These are phyloP conservation scores for Pegoplata infirma DNA, from an alignment of 2,888 invertebrate genomes.

Conservation along the genomic window DNA sequence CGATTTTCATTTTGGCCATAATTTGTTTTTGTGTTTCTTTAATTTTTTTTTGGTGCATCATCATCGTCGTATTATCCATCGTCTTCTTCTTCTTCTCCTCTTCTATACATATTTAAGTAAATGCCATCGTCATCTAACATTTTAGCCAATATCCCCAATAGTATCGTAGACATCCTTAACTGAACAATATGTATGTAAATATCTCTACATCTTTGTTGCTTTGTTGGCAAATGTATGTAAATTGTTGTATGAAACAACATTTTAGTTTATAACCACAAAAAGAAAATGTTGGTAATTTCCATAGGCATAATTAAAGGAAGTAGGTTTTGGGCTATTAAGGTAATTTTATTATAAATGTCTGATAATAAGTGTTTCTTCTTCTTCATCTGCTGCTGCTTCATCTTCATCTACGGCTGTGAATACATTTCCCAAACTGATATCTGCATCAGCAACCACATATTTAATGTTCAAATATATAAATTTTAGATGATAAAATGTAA, in stretches of 20 bases:
- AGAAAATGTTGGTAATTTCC: constrained; percentile 44
- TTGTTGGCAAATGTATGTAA: not conserved
- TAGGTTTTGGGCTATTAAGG: constrained; percentile 33
- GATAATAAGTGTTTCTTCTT: not conserved
- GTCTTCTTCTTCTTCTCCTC: too few species aligned
- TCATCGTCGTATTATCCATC: not conserved
- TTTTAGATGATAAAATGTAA: not conserved
- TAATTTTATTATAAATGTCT: constrained; percentile 42
- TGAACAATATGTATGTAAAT: not conserved
- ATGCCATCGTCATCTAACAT: constrained; percentile 9
- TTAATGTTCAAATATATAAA: not conserved
- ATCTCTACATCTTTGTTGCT: too few species aligned
- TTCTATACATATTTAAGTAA: not conserved
- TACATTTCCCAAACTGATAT: too few species aligned
- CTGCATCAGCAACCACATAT: not conserved
- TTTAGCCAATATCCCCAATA: constrained; percentile 32
- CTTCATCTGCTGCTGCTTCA: not conserved
- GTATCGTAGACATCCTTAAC: not conserved
- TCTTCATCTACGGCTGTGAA: not conserved
- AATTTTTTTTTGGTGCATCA: constrained; percentile 24
- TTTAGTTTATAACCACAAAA: constrained; percentile 32
- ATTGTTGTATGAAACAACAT: constrained; percentile 12
- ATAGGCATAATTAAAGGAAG: constrained; percentile 47
- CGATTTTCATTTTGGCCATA: constrained; percentile 6
- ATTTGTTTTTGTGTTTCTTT: constrained; percentile 16